These are phyloP conservation scores for Helicoverpa armigera DNA, from an alignment of 1,140 invertebrate genomes.

Conservation along the genomic window DNA sequence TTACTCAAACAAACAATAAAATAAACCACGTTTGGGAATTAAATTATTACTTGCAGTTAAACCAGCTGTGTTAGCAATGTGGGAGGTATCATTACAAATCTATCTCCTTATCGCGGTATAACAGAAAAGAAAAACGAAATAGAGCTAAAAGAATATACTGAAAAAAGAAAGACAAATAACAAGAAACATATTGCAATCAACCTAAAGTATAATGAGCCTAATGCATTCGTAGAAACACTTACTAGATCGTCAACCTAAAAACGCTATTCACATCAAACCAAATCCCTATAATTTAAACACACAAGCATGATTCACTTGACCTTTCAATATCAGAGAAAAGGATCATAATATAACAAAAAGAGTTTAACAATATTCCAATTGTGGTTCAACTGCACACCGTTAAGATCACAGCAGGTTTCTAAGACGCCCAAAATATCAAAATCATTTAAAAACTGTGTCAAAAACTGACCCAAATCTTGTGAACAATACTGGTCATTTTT, in stretches of 20 bases:
- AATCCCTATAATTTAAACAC: conserved; percentile 7
- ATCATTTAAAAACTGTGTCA: conserved; percentile 49
- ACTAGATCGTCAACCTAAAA: neutral
- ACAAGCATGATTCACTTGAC: conserved; percentile 38
- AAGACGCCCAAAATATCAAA: conserved; percentile 52
- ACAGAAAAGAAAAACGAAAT: neutral
- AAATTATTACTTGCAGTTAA: neutral
- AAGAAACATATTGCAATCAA: neutral
- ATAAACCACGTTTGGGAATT: neutral
- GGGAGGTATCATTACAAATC: too few species aligned
- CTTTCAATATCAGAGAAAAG: conserved; percentile 42
- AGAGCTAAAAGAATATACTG: neutral
- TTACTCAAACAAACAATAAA: neutral
- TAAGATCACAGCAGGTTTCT: conserved; percentile 47
- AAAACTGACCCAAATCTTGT: conserved; percentile 53
- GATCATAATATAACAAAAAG: conserved; percentile 34
- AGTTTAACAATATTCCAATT: conserved; percentile 44
- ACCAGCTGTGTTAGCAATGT: too few species aligned
- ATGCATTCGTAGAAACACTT: neutral
- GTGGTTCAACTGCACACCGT: conserved; percentile 41
- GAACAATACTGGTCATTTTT: conserved; percentile 48
- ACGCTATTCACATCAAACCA: neutral
- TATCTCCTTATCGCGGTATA: too few species aligned
- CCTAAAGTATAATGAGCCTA: neutral
- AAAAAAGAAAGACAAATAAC: neutral